These are phyloP conservation scores for Trissoscelio sp. DNA, from an alignment of 2,888 invertebrate species.

Conservation along the genomic window DNA sequence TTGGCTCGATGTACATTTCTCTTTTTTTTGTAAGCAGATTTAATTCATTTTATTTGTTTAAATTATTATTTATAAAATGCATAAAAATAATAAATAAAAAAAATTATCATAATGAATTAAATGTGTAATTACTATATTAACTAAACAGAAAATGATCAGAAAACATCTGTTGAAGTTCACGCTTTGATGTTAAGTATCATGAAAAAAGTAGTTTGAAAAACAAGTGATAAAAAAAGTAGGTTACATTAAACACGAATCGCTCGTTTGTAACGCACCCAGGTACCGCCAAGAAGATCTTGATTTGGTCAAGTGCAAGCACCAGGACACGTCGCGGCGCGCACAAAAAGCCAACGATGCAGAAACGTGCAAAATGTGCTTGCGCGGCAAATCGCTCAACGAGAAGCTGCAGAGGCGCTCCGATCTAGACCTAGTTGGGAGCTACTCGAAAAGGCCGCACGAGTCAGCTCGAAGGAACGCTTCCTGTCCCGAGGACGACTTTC, in stretches of 20 bases:
- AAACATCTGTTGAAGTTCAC: too few species aligned
- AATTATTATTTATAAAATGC: too few species aligned
- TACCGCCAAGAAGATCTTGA: slow-evolving; percentile 81
- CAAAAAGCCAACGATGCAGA: slow-evolving; percentile 55
- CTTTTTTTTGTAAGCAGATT: too few species aligned
- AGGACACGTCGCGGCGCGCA: slow-evolving; percentile 72
- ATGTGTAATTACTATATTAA: too few species aligned
- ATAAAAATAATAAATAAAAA: too few species aligned
- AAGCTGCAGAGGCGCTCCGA: slow-evolving; percentile 76
- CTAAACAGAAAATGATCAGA: too few species aligned
- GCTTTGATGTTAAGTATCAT: too few species aligned
- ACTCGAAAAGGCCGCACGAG: slow-evolving; percentile 77
- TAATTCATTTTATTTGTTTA: too few species aligned
- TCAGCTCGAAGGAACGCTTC: slow-evolving; percentile 71
- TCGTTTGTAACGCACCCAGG: slow-evolving; percentile 67
- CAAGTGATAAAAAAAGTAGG: too few species aligned
- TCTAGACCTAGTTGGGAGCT: slow-evolving; percentile 78
- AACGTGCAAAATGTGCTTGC: slow-evolving; percentile 68
- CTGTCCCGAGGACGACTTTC: slow-evolving; percentile 67
- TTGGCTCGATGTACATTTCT: too few species aligned
- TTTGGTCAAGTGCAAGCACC: slow-evolving; percentile 78
- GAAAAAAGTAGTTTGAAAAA: too few species aligned
- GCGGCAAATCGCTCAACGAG: slow-evolving; percentile 72
- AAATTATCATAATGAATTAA: too few species aligned
- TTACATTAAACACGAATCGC: slow-evolving; percentile 13